Percentiles rank a stretch among this genome's conserved stretches.
phyloP scores from a whole-genome alignment of 2,113 vertebrate species.

The Marmota flaviventris region DNA sequence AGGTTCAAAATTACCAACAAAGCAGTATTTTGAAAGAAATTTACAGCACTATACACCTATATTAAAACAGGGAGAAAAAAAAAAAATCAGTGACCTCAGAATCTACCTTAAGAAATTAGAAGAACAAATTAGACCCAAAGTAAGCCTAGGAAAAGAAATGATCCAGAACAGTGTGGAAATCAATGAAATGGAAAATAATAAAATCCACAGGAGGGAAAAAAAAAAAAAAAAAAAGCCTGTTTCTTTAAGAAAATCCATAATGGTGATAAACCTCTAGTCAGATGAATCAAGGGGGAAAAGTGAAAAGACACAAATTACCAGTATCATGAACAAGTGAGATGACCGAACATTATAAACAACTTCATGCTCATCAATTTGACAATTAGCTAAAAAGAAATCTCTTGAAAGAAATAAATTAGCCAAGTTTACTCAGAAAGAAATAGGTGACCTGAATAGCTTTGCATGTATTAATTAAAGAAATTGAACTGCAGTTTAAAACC shows the following conservation, averaged over 20 bases:
- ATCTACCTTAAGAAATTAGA: background rate
- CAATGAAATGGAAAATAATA: conserved; percentile 26
- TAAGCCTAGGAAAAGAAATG: conserved; percentile 2
- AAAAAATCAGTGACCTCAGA: background rate
- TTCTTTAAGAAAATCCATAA: conserved; percentile 31
- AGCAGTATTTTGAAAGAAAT: background rate
- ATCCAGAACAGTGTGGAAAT: background rate
- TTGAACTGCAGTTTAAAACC: conserved; percentile 26
- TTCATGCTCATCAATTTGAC: background rate
- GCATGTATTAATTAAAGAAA: background rate
- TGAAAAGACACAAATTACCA: conserved; percentile 33
- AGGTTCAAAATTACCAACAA: background rate
- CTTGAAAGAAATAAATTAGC: conserved; percentile 49
- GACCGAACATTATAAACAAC: background rate
- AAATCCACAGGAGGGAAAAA: background rate
- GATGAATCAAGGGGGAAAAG: background rate
- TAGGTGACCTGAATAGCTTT: background rate
- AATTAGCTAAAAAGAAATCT: background rate
- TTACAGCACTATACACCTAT: background rate
- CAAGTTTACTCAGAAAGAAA: conserved; percentile 31
- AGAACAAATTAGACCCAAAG: conserved; percentile 14
- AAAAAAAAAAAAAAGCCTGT: conserved; percentile 25
- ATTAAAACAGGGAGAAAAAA: background rate
- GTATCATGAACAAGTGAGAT: background rate
- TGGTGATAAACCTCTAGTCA: background rate